These are phyloP conservation scores for Selenia dentaria DNA, from an alignment of 2,888 invertebrate genomes.

Conservation along the genomic window DNA sequence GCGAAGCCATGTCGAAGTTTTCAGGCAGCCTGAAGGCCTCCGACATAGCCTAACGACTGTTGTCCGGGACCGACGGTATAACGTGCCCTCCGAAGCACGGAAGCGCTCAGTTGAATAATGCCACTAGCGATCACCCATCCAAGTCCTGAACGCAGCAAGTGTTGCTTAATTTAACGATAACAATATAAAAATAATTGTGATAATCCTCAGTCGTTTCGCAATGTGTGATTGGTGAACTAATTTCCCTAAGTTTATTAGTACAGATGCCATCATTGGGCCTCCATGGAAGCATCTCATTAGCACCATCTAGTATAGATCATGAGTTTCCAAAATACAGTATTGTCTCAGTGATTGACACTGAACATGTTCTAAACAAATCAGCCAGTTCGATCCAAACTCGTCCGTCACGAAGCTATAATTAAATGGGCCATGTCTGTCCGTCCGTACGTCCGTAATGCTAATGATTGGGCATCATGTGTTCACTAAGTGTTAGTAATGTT, in stretches of 20 bases:
- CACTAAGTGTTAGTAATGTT: slow-evolving; percentile 59
- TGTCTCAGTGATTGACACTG: slow-evolving; percentile 55
- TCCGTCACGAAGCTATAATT: slow-evolving; percentile 66
- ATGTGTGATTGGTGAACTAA: slow-evolving; percentile 9
- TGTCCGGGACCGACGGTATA: no score
- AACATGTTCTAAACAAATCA: slow-evolving; percentile 42
- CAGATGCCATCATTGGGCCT: slow-evolving; percentile 8
- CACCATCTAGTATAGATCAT: slow-evolving; percentile 27
- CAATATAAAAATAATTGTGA: no score
- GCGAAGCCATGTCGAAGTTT: no score
- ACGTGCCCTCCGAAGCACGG: no score
- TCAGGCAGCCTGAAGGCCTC: no score
- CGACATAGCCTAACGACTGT: no score
- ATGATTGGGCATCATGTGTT: slow-evolving; percentile 56
- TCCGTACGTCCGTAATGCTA: slow-evolving; percentile 42
- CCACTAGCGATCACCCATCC: no score
- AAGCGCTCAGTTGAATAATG: no score
- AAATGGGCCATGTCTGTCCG: slow-evolving; percentile 52
- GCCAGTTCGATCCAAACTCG: slow-evolving; percentile 52
- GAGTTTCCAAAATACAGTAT: slow-evolving; percentile 32
- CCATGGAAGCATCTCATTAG: slow-evolving; percentile 23
- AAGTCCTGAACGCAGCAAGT: no score
- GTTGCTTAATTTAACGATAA: no score
- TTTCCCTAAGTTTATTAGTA: slow-evolving; percentile 13
- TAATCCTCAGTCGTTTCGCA: no score